These are phyloP conservation scores for Epirrhoe tristata DNA, from an alignment of 2,888 invertebrate genomes.

Conservation along the genomic window DNA sequence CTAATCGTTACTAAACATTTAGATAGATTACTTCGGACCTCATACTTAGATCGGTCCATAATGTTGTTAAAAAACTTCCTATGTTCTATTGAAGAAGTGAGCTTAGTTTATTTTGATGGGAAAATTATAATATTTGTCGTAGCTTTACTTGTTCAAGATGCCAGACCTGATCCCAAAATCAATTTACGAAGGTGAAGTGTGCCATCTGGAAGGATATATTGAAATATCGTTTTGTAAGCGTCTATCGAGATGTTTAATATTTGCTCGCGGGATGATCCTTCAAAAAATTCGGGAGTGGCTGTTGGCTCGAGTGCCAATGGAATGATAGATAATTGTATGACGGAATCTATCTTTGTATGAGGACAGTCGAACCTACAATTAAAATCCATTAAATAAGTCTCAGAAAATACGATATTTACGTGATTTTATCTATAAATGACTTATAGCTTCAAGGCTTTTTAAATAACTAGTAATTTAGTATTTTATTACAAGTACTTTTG, in stretches of 20 bases:
- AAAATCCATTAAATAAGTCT: too few relatives aligned
- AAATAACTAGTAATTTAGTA: too few relatives aligned
- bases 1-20: too few relatives aligned
- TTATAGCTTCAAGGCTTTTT: too few relatives aligned
- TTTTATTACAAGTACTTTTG: too few relatives aligned
- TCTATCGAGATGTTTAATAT: conserved; percentile 28
- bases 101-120: not conserved
- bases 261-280: conserved; percentile 25
- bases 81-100: not conserved
- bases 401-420: too few relatives aligned
- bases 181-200: conserved; percentile 21
- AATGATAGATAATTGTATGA: conserved; percentile 13
- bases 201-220: conserved; percentile 25
- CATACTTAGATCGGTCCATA: too few relatives aligned
- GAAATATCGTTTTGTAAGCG: conserved; percentile 21
- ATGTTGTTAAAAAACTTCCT: not conserved
- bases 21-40: too few relatives aligned
- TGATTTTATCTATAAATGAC: too few relatives aligned
- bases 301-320: conserved; percentile 31
- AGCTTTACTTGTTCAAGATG: conserved; percentile 3
- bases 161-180: conserved; percentile 24
- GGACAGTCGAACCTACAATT: not conserved
- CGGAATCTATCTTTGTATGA: not conserved
- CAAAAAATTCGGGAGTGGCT: conserved; percentile 25
- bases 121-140: not conserved